Base-by-base conservation (phyloP, 2,888 invertebrate species). In the Prenolepis imparis region DNA sequence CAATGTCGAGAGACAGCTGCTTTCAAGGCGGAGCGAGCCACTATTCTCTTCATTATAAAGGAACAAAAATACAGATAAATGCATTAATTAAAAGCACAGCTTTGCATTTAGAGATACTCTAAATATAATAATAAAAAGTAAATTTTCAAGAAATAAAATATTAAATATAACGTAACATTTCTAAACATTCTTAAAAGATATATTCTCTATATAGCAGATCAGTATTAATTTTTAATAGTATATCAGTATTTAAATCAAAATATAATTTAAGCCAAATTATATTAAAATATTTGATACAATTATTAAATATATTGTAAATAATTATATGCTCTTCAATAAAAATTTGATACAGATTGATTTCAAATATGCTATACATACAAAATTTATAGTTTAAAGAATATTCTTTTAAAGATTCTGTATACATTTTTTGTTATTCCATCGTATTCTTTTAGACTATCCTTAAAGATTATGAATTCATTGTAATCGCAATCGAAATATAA, bases 81-180 rank as follows among this genome's bases (percentile, higher is more conserved):
- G 11, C 39, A n/a, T 67, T 77, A 52, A 77, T 77, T 67, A 55
- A 77, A 67, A 39, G 12, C 24, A 52, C 21, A 55, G 55, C 15
- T 48, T 68, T 55, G 24, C 3, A 55, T 57, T 0, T 24, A 28
- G 21, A 75, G 4, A 75, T 32, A 5, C 15, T 63, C 15, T 36
- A 3, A 74, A 15, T 4, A 44, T 15, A 15, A 41, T 24, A 18
- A 28, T 61, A 52, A 52, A 68, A n/a, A 21, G 32, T 6, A 48
- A 48, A 36, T 24, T 12, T 68, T 18, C 6, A 52, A n/a, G 0
- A 32, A 61, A 48, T 72, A 74, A 2, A 44, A 48, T 28, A 28
- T 9, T 59, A n/a, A 28, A 59, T 55, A n/a, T 12, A 5, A 11
- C 6, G 5, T 18, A 18, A 48, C 18, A 48, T 48, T 48, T 48